Percentiles rank a stretch among this genome's conserved stretches.
Evolutionary conservation across 2,113 vertebrate species (phyloP).

Genomic region (Chionodraco myersi): DNA sequence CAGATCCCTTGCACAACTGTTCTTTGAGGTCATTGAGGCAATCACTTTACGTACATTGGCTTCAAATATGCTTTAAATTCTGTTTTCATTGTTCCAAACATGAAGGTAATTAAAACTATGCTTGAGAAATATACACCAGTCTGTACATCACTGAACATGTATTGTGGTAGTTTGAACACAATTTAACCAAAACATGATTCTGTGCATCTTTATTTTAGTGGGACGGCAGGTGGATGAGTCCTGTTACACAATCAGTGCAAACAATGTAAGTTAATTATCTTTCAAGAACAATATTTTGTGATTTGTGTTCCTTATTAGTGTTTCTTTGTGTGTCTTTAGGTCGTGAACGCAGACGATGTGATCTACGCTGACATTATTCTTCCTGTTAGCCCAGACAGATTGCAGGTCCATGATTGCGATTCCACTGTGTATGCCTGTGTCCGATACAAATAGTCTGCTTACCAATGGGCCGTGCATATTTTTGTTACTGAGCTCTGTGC

Average conservation of each 20-base stretch:
- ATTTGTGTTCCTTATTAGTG: not conserved
- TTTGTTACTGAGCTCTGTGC: not conserved
- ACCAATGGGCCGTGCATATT: not conserved
- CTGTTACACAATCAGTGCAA: not conserved
- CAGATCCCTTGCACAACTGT: slow-evolving; percentile 28
- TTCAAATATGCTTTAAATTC: not conserved
- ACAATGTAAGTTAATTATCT: slow-evolving; percentile 20
- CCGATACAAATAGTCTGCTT: slow-evolving; percentile 3
- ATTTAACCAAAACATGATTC: not conserved
- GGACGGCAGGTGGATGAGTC: slow-evolving; percentile 14
- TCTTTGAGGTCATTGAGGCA: slow-evolving; percentile 14
- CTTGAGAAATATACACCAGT: not conserved
- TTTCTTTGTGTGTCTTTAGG: slow-evolving; percentile 24
- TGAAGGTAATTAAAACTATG: not conserved
- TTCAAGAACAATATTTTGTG: not conserved
- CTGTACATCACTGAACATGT: not conserved
- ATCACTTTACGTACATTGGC: not conserved
- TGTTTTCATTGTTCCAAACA: not conserved
- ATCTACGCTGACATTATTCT: slow-evolving; percentile 56
- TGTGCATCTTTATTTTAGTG: slow-evolving; percentile 3
- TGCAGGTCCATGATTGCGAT: not conserved
- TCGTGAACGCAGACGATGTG: slow-evolving; percentile 17
- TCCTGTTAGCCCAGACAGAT: not conserved
- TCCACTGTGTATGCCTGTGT: slow-evolving; percentile 58
- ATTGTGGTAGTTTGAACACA: not conserved